Conservation (phyloP, 2,113 vertebrate genomes). For the Thryonomys swinderianus region DNA sequence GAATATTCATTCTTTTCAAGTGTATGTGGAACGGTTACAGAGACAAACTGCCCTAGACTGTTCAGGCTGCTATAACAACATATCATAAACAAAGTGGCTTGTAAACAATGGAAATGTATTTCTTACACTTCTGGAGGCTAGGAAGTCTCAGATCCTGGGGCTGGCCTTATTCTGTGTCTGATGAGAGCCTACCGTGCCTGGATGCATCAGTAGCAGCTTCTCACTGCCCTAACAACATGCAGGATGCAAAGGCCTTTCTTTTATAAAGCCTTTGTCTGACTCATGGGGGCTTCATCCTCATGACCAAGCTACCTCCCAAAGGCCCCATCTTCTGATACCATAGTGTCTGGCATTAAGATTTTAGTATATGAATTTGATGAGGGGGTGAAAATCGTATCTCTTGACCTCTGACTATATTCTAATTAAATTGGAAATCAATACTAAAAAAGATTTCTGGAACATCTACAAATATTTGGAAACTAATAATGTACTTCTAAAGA, state of each 20-base stretch:
- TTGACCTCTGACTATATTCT: neutral
- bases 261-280: neutral
- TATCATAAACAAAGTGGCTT: neutral
- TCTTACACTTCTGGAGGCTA: neutral
- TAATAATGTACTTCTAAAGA: neutral
- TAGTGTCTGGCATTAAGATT: neutral
- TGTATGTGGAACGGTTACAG: neutral
- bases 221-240: neutral
- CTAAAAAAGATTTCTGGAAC: neutral
- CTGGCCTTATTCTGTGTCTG: neutral
- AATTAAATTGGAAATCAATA: constrained; percentile 11
- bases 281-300: neutral
- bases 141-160: neutral
- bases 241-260: neutral
- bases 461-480: neutral
- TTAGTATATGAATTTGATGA: neutral
- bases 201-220: neutral
- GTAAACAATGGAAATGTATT: neutral
- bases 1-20: neutral
- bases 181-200: neutral
- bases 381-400: neutral
- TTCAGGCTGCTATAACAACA: neutral
- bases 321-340: neutral
- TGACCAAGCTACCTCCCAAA: neutral
- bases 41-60: neutral